Evolutionary conservation across 2,797 vertebrate genomes (phyloP), one percentile per base, ranked within the genome.

Genomic region (Rallus crepitans): DNA sequence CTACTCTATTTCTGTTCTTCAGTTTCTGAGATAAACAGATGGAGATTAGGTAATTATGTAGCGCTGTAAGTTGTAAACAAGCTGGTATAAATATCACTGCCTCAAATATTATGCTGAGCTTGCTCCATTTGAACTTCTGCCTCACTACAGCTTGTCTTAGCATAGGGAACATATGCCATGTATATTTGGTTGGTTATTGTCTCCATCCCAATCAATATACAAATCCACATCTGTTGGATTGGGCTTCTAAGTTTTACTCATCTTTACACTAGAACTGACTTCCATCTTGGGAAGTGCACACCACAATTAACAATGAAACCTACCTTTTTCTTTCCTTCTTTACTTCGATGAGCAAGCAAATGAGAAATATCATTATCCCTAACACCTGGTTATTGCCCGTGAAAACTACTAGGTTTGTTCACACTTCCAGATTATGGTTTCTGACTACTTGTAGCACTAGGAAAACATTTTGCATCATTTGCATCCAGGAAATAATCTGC

Each of bases 31-130:
- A 88, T 37, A 88, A 94, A 31, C 94, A 96, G 95, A 96, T 95
- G 95, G 96, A 91, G 84, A 94, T 85, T 84, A 90, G 91, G 82
- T 94, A 96, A 93, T 96, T 94, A 79, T 73, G 64, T 35, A 80
- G 48, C 0, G 0, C 56, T 92, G 16, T 4, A 77, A 95, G 60
- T 80, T 2, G 0, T 95, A 94, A 96, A 93, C 87, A 91, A 85
- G 68, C 63, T 39, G 25, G 48, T 91, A 85, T 60, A 96, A 96
- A 93, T 93, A 91, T 48, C 56, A 31, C n/a, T 56, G 64, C 37
- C 78, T 96, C 47, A 28, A 57, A 80, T 60, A 59, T 82, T 86
- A 12, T 48, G 84, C 82, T 94, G 93, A 95, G 82, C 31, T 85
- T 94, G 75, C 75, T 93, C 48, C 56, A 33, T 77, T 73, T 79